Conservation (phyloP, 1,140 invertebrate genomes). For the Tetramorium parvispinum region DNA sequence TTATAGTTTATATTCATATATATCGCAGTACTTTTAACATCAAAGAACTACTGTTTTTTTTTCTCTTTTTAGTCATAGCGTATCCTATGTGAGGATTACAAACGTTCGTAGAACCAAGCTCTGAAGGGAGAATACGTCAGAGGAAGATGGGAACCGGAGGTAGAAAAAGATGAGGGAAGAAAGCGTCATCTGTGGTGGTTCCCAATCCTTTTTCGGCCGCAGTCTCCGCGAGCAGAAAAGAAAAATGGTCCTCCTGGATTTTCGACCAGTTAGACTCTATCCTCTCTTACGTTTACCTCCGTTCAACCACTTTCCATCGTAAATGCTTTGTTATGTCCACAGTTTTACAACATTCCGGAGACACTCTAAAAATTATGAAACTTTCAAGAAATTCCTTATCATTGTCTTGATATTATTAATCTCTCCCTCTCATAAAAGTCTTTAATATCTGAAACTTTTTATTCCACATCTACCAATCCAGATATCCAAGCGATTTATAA, state of each 20-base stretch:
- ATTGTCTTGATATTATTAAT: neutral
- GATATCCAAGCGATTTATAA: neutral
- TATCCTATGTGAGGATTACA: conserved; percentile 77
- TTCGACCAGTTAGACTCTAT: conserved; percentile 71
- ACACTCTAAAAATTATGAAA: conserved; percentile 14
- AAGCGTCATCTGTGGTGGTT: conserved; percentile 83
- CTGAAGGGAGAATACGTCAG: conserved; percentile 53
- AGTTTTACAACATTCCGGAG: conserved; percentile 42
- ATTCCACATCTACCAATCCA: neutral
- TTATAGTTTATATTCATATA: neutral
- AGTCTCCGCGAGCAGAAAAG: conserved; percentile 53
- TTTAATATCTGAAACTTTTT: neutral
- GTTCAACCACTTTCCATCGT: conserved; percentile 31
- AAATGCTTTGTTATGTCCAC: neutral
- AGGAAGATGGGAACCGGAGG: conserved; percentile 52
- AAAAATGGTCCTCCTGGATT: conserved; percentile 78
- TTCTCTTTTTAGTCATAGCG: neutral
- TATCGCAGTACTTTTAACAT: neutral
- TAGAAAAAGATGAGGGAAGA: conserved; percentile 70
- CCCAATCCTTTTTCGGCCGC: conserved; percentile 77
- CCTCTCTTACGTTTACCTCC: conserved; percentile 31
- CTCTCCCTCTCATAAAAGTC: neutral
- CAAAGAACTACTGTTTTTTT: conserved; percentile 10
- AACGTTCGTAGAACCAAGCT: conserved; percentile 68
- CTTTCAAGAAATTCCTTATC: conserved; percentile 1